Base-by-base conservation (phyloP, 1,140 invertebrate species). In the Euura lappo region DNA sequence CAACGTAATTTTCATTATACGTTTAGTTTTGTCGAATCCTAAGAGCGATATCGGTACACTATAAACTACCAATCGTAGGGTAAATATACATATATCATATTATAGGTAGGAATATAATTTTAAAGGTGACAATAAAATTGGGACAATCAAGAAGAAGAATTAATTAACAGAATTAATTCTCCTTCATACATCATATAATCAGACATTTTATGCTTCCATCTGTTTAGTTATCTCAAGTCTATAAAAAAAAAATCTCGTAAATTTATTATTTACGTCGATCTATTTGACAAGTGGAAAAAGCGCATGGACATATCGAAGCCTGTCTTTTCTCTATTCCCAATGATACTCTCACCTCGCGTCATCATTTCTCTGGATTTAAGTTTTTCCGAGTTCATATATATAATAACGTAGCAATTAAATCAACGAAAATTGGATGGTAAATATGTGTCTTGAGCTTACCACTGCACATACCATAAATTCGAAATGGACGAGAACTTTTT, bases 71-170 rank as follows among this genome's bases (percentile, higher is more conserved):
- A 60, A 60, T 60, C 51, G 5, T 60, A 8, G 28, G 28, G 28
- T 28, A 28, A 28, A 28, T 28, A 28, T 28, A 28, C 28, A 28
- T 28, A 28, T 28, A 28, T 28, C 1, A 28, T 28, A 28, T 1
- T 28, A 28, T 28, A 28, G 1, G 28, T 60, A 6, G 13, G 13
- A 11, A 60, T 8, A 60, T n/a, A 60, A 60, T 8, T 60, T 60
- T 60, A 60, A 60, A 60, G 51, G 51, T n/a, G 13, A 60, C 2
- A 60, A 60, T 60, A n/a, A 60, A 60, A 60, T 60, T 60, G 51
- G 51, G 51, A 60, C 13, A 2, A 60, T n/a, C 8, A 6, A 60
- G 13, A 60, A n/a, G 51, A 28, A 28, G 28, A 28, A 28, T 28
- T 28, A 28, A 28, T 28, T 28, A 28, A 28, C 28, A 28, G 28